A percentile compares a stretch with the other conserved stretches of the same genome.
These are phyloP conservation scores for Phocides pigmalion DNA, from an alignment of 1,140 invertebrate genomes.

Conservation along the genomic window DNA sequence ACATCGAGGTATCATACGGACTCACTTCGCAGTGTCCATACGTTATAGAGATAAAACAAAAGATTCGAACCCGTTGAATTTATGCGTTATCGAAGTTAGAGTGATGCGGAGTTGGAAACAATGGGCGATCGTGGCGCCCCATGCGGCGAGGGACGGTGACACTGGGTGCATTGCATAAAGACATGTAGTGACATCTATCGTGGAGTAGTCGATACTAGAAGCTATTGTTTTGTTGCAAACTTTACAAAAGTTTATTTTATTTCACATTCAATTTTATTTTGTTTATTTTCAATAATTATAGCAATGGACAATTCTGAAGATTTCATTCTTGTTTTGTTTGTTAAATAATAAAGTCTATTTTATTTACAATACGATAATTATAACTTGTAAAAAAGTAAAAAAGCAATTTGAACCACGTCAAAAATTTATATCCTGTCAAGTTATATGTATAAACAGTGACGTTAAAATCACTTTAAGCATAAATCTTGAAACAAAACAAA, in stretches of 20 bases:
- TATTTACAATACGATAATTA: no score
- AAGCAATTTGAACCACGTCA: no score
- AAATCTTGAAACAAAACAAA: neutral
- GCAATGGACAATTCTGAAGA: no score
- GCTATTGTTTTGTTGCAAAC: constrained; percentile 4
- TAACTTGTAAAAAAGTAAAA: no score
- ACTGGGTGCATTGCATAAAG: constrained; percentile 24
- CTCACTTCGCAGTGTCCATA: constrained; percentile 82
- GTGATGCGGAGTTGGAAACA: constrained; percentile 69
- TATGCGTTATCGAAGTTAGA: constrained; percentile 77
- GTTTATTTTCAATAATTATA: neutral
- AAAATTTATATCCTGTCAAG: no score
- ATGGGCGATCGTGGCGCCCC: constrained; percentile 79
- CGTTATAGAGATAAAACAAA: constrained; percentile 82
- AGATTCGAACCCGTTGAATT: constrained; percentile 76
- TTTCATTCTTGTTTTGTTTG: no score
- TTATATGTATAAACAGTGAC: no score
- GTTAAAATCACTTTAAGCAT: neutral
- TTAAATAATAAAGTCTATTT: no score
- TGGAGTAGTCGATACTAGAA: constrained; percentile 59
- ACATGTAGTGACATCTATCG: constrained; percentile 71
- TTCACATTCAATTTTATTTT: neutral
- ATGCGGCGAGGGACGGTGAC: constrained; percentile 65
- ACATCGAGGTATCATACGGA: constrained; percentile 72
- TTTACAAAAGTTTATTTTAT: neutral